A percentile compares a stretch with the other conserved stretches of the same genome.
phyloP scores from a whole-genome alignment of 1,140 invertebrate species.

The Melipona quadrifasciata region DNA sequence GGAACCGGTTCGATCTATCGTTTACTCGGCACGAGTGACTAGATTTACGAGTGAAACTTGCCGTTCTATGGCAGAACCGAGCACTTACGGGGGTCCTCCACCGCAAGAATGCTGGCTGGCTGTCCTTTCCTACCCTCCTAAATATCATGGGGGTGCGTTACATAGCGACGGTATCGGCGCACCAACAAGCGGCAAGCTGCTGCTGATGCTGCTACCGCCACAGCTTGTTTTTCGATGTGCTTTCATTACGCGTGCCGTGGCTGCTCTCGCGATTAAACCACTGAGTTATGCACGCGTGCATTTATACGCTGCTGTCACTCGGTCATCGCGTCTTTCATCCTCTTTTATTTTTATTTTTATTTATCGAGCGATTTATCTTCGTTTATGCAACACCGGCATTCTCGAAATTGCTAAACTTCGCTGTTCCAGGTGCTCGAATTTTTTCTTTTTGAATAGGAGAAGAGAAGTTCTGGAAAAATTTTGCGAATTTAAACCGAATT shows the following conservation, averaged over 20 bases:
- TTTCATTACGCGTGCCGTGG: conserved; percentile 76
- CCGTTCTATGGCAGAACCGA: conserved; percentile 54
- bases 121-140: conserved; percentile 52
- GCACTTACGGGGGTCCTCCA: conserved; percentile 73
- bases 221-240: conserved; percentile 76
- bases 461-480: too few relatives aligned
- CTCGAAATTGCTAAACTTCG: too few relatives aligned
- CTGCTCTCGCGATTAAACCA: conserved; percentile 77
- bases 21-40: conserved; percentile 39
- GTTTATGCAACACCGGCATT: neutral
- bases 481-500: too few relatives aligned
- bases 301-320: conserved; percentile 70
- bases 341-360: conserved; percentile 26
- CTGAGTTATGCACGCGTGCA: conserved; percentile 77
- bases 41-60: conserved; percentile 70
- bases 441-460: too few relatives aligned
- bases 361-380: conserved; percentile 15
- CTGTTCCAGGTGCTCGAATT: too few relatives aligned
- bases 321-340: conserved; percentile 38
- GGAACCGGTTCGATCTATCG: conserved; percentile 72
- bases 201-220: conserved; percentile 16
- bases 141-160: conserved; percentile 60
- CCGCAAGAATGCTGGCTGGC: conserved; percentile 77
- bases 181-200: conserved; percentile 39
- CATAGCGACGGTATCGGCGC: conserved; percentile 57